Evolutionary conservation across 2,888 invertebrate genomes (phyloP), one percentile per base, ranked within the genome.

Genomic region (Tolmerus cingulatus): DNA sequence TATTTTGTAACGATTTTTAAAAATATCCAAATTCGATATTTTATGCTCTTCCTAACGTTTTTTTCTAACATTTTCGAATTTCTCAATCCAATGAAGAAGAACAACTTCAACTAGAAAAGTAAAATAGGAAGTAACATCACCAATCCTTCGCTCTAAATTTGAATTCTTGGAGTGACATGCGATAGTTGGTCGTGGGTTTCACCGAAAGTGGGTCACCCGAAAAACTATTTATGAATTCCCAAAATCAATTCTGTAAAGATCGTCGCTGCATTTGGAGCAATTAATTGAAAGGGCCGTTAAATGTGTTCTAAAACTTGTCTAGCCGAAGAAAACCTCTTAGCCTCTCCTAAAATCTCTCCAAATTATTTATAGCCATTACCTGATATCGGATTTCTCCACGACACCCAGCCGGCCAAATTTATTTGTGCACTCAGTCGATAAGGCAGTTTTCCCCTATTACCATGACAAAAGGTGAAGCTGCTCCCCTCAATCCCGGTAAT

Each of bases 391-490:
- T 27, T 66, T 66, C 66, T 66, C 66, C 27, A 23, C 5, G 66
- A 9, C 27, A 19, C n/a, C n/a, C 12, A 57, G 66, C 66, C 66
- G 27, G 66, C 23, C 66, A 66, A 66, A 66, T 66, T 66, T 66
- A 27, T 66, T 66, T 66, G 66, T 66, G 66, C 66, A 66, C 66
- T 66, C 66, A 66, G 27, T 66, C 66, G 66, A 66, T 66, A 66
- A 66, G 8, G 66, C 66, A 66, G 9, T 66, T 43, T 81, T 81
- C 30, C 81, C 46, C 81, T 51, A 81, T 81, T 81, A 81, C n/a
- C 81, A 81, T 81, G 34, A 81, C 81, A 81, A 81, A 81, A 76
- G 34, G 55, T 7, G 5, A 51, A 55, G 51, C 55, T 55, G 81
- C 81, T 82, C 82, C 57, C 57, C 82, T 82, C 40, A 30, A 23